Evolutionary conservation across 2,113 vertebrate species (phyloP).

Genomic region (Gavia stellata): DNA sequence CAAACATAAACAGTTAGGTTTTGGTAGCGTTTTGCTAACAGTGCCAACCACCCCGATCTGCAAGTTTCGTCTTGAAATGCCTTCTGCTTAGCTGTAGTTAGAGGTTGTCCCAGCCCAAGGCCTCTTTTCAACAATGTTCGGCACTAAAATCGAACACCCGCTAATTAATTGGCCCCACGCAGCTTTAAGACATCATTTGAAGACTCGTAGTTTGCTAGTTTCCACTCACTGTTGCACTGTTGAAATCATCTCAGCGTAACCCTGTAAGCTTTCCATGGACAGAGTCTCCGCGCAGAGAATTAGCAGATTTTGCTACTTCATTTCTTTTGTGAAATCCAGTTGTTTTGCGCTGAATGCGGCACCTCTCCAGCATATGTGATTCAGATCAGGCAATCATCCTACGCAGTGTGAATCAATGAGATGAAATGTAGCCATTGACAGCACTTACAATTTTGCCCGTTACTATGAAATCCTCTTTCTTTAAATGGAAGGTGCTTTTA

Average conservation of each 20-base stretch:
- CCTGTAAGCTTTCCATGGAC: background rate
- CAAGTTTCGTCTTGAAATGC: background rate
- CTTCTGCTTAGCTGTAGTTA: background rate
- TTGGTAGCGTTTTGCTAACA: background rate
- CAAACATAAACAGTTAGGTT: background rate
- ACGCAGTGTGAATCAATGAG: conserved; percentile 46
- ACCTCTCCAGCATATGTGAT: background rate
- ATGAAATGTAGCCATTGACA: conserved; percentile 60
- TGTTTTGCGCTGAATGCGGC: background rate
- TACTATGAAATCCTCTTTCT: conserved; percentile 59
- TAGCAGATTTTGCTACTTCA: background rate
- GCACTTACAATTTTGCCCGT: conserved; percentile 35
- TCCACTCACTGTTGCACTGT: background rate
- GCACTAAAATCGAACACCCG: background rate
- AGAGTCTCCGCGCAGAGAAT: background rate
- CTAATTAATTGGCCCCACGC: background rate
- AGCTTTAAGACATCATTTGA: background rate
- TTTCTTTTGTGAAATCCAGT: background rate
- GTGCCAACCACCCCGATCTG: background rate
- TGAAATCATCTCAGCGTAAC: background rate
- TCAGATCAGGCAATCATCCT: conserved; percentile 40
- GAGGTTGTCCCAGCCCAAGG: background rate
- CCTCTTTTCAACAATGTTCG: background rate
- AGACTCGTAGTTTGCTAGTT: background rate
- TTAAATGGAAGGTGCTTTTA: conserved; percentile 37